Percentiles rank a stretch among this genome's conserved stretches.
phyloP scores from a whole-genome alignment of 1,140 invertebrate species.

The Penaeus japonicus region DNA sequence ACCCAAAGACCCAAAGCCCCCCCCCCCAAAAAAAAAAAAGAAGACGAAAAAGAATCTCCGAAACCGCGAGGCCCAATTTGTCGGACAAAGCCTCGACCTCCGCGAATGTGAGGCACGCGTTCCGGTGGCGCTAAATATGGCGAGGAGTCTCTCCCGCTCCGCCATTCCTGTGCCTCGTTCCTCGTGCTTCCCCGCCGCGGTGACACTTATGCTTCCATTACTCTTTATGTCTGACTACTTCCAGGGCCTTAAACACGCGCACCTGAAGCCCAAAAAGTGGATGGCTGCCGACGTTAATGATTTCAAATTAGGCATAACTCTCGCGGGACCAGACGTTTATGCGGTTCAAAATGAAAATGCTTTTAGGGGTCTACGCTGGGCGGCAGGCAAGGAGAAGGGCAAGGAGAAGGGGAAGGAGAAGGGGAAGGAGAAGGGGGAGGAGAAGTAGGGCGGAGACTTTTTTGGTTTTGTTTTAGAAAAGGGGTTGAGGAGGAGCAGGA shows the following conservation, averaged over 20 bases:
- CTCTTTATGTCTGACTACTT: neutral
- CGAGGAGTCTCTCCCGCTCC: too few relatives aligned
- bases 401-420: neutral
- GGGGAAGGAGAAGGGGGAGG: neutral
- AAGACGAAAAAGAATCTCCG: too few relatives aligned
- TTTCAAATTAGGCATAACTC: slow-evolving; percentile 1
- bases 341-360: slow-evolving; percentile 2
- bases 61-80: too few relatives aligned
- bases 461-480: too few relatives aligned
- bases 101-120: too few relatives aligned
- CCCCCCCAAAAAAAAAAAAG: too few relatives aligned
- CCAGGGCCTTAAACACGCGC: neutral
- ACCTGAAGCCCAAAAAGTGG: neutral
- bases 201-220: neutral
- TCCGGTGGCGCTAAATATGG: too few relatives aligned
- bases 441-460: too few relatives aligned
- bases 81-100: too few relatives aligned
- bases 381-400: neutral
- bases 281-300: neutral
- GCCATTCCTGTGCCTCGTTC: neutral
- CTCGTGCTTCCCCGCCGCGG: neutral
- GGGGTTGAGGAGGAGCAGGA: too few relatives aligned
- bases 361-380: neutral
- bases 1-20: too few relatives aligned
- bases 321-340: neutral